Evolutionary conservation across 2,888 invertebrate genomes (phyloP).

Genomic region (Lycocerus yunnanus): DNA sequence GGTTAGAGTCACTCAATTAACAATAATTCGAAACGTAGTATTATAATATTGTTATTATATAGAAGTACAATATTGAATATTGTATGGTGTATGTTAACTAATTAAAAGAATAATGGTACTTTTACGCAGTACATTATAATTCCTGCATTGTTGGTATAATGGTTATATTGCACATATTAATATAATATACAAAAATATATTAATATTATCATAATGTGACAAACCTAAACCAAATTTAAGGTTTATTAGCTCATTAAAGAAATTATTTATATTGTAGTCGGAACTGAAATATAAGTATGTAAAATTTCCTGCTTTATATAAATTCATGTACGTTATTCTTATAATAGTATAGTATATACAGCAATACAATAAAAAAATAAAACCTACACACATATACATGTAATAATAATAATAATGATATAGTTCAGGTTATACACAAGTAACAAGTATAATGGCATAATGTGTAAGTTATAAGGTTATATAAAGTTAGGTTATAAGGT

Average conservation of each 20-base stretch:
- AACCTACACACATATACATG: constrained; percentile 42
- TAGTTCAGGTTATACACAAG: background rate
- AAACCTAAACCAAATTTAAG: background rate
- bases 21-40: too few species aligned
- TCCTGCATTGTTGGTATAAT: background rate
- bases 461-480: background rate
- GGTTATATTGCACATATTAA: background rate
- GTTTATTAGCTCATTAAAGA: background rate
- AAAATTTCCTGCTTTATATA: constrained; percentile 14
- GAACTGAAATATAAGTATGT: background rate
- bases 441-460: background rate
- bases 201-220: background rate
- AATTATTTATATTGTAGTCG: background rate
- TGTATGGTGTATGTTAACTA: too few species aligned
- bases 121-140: background rate
- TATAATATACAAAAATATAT: background rate
- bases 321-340: constrained; percentile 16
- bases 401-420: constrained; percentile 1
- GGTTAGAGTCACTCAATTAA: too few species aligned
- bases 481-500: background rate
- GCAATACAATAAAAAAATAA: constrained; percentile 33
- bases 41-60: too few species aligned
- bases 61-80: too few species aligned
- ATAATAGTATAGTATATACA: constrained; percentile 22
- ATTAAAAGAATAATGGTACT: too few species aligned